Evolutionary conservation across 1,140 invertebrate species (phyloP), one percentile per base, ranked within the genome.

Genomic region (Lordiphosa clarofinis): DNA sequence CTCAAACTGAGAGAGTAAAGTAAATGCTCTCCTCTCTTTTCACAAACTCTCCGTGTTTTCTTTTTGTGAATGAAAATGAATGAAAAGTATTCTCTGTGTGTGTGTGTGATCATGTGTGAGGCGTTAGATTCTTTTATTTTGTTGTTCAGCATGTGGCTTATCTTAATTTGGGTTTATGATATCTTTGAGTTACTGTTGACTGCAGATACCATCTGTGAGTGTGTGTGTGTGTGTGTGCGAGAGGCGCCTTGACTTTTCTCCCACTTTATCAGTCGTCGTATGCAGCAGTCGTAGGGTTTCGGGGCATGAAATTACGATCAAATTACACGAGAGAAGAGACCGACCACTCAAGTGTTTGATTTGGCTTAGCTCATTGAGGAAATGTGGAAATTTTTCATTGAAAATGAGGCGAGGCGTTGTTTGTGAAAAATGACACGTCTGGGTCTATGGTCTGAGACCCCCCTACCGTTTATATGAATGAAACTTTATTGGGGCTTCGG

Each of bases 351-450:
- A 66, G 63, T 57, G 58, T 68, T 72, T 70, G 61, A 70, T 59
- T 69, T 68, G 38, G 13, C n/a, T 67, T 68, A 53, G 48, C 35
- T 46, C 67, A 82, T 84, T 82, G 76, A 82, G 76, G 50, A 82
- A 76, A 76, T 59, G 57, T 66, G 56, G 76, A 44, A 76, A 72
- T 76, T 65, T 56, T 72, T 69, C 71, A 81, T 64, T 81, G 76
- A 81, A 79, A 73, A 54, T 60, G 67, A 71, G 71, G 36, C 50
- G 52, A 63, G 58, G 47, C 38, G 74, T 73, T 82, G 75, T 82
- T 81, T 81, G 78, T 81, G 76, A 69, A 81, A 81, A 81, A 48
- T 68, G 76, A 82, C 72, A 82, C 75, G 66, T 67, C 75, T 79
- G 33, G 72, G n/a, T n/a, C n/a, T n/a, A n/a, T n/a, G 64, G 50